Evolutionary conservation across 30 jellyfish, hydroid and myxozoan species (phyloP).

Genomic region (Turritopsis dohrnii): DNA sequence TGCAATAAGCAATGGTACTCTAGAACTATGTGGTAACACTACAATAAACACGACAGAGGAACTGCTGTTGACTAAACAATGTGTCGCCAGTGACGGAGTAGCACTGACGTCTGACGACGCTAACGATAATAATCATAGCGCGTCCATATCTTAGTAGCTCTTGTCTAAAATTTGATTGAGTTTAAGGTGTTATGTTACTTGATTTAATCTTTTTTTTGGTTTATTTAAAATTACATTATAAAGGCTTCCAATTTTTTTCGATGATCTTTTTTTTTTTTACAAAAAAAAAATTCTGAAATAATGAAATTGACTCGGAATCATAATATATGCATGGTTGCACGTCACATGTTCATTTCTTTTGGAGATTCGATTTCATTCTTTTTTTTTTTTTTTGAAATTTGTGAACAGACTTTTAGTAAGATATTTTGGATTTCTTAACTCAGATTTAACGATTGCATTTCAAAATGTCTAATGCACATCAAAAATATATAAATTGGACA

Average conservation of each 20-base stretch:
- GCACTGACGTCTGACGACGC: background rate
- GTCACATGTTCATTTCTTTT: background rate
- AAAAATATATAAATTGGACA: too few relatives aligned
- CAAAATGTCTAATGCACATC: background rate
- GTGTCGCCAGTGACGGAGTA: constrained; percentile 8
- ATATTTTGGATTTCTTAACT: background rate
- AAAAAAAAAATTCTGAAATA: too few relatives aligned
- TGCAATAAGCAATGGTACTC: background rate
- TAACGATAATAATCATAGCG: background rate
- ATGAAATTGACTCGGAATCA: too few relatives aligned
- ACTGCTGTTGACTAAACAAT: constrained; percentile 16
- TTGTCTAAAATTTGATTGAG: background rate
- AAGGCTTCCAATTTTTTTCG: background rate
- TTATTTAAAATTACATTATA: too few relatives aligned
- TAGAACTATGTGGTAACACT: background rate
- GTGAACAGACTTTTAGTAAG: background rate
- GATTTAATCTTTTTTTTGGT: background rate
- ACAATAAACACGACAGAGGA: background rate
- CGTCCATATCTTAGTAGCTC: constrained; percentile 15
- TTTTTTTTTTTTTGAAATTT: too few relatives aligned
- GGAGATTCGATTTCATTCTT: background rate
- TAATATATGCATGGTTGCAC: background rate
- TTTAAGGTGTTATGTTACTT: background rate
- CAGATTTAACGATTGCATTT: background rate
- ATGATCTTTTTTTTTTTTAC: background rate